These are phyloP conservation scores for Hylaeus volcanicus DNA, from an alignment of 1,140 invertebrate genomes.

Conservation along the genomic window DNA sequence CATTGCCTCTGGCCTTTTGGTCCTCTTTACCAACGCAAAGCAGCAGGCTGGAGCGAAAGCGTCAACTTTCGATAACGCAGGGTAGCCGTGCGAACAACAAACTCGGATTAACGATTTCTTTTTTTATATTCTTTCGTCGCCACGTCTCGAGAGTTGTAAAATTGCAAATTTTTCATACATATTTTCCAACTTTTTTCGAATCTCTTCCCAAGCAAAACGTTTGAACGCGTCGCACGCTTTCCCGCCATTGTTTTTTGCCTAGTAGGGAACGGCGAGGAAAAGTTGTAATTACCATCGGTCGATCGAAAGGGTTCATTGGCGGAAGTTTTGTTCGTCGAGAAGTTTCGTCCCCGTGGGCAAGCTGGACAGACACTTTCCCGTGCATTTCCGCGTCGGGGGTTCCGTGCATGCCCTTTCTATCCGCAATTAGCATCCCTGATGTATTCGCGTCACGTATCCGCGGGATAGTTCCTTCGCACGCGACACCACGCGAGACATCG, in stretches of 20 bases:
- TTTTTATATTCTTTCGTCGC: too few species aligned
- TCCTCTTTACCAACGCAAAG: too few species aligned
- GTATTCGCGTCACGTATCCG: conserved; percentile 55
- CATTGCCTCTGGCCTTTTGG: background rate
- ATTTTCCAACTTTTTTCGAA: too few species aligned
- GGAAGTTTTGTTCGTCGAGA: background rate
- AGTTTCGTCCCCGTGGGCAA: background rate
- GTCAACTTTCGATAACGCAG: too few species aligned
- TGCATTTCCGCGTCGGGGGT: conserved; percentile 11
- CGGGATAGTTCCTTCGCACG: conserved; percentile 53
- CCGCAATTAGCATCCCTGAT: conserved; percentile 49
- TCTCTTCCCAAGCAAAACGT: background rate
- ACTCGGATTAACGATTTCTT: too few species aligned
- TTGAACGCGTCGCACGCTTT: background rate
- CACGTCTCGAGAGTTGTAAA: too few species aligned
- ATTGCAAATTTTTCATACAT: too few species aligned
- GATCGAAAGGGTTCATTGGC: background rate
- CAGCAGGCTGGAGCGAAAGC: too few species aligned
- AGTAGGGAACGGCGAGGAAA: background rate
- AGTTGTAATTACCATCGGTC: conserved; percentile 8
- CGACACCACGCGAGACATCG: conserved; percentile 27
- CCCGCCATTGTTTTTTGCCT: background rate
- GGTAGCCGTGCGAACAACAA: too few species aligned
- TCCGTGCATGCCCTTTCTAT: conserved; percentile 32
- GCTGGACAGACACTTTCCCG: background rate